Conservation (phyloP, 2,113 vertebrate species). For the Haemorhous mexicanus region DNA sequence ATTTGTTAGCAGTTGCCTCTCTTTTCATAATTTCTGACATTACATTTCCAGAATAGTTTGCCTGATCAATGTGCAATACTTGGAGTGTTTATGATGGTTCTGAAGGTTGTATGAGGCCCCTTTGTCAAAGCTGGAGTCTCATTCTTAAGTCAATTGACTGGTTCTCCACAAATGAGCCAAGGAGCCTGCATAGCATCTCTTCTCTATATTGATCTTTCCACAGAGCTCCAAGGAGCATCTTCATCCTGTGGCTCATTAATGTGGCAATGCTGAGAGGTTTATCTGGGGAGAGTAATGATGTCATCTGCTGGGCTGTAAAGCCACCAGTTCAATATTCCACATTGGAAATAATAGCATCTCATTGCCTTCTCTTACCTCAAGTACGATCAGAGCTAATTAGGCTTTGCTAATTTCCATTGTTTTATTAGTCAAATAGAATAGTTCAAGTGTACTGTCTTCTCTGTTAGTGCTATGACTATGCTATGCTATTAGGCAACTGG, state of each 20-base stretch:
- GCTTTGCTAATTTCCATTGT: neutral
- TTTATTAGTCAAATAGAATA: constrained; percentile 41
- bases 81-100: constrained; percentile 16
- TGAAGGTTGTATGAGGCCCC: constrained; percentile 2
- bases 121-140: constrained; percentile 27
- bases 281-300: constrained; percentile 70
- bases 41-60: neutral
- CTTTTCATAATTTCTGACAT: constrained; percentile 30
- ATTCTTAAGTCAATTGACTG: constrained; percentile 6
- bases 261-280: constrained; percentile 61
- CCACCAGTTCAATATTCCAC: constrained; percentile 48
- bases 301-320: constrained; percentile 66
- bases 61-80: neutral
- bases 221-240: constrained; percentile 63
- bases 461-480: neutral
- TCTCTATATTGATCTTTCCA: constrained; percentile 68
- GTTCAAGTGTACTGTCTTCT: neutral
- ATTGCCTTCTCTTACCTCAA: constrained; percentile 29
- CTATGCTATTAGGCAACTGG: neutral
- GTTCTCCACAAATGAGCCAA: constrained; percentile 43
- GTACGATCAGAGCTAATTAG: constrained; percentile 24
- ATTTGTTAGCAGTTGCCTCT: constrained; percentile 35
- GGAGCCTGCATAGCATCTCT: constrained; percentile 6
- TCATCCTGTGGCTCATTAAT: constrained; percentile 68
- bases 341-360: constrained; percentile 49